Evolutionary conservation across 2,113 vertebrate species (phyloP), one percentile per base, ranked within the genome.

Genomic region (Nothobranchius furzeri): DNA sequence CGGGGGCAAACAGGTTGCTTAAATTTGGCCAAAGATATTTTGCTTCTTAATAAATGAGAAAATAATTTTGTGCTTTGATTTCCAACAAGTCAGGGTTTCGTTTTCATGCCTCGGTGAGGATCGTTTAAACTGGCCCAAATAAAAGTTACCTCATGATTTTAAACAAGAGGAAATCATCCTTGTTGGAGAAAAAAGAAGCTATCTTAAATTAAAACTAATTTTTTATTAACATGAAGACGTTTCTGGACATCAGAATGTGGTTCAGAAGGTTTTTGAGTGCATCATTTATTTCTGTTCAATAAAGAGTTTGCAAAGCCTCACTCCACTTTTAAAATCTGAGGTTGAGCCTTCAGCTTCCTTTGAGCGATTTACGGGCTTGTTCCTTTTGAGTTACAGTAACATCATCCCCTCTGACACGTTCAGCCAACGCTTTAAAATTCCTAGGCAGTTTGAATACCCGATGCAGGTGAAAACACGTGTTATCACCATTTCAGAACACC

Each of bases 321-420:
- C 52, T 65, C 78, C 58, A 59, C 20, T 78, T 58, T 59, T 68
- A 83, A 46, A 67, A 61, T 65, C 20, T 37, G 9, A 81, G 58
- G 25, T 35, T 51, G 3, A 67, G 80, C 80, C 81, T 37, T 53
- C 48, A 70, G 76, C 71, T 43, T 66, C 66, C 76, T 79, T 48
- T 60, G 54, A 83, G 81, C 20, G 0, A 25, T 68, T 69, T 75
- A 42, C 17, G 47, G 68, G 75, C 52, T 60, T 4, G 2, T 50
- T 47, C 54, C 72, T 55, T 75, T 47, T 60, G 71, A 75, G 65
- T 49, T 69, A 75, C 50, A 68, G 58, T 40, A 59, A 67, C 48
- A 52, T 42, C 37, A 60, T 35, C 59, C 54, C 13, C 12, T 45
- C 59, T 60, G 7, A 68, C 56, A 64, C 20, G 63, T 45, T 50